Evolutionary conservation across 2,888 invertebrate genomes (phyloP).

Genomic region (Epirrhoe alternata): DNA sequence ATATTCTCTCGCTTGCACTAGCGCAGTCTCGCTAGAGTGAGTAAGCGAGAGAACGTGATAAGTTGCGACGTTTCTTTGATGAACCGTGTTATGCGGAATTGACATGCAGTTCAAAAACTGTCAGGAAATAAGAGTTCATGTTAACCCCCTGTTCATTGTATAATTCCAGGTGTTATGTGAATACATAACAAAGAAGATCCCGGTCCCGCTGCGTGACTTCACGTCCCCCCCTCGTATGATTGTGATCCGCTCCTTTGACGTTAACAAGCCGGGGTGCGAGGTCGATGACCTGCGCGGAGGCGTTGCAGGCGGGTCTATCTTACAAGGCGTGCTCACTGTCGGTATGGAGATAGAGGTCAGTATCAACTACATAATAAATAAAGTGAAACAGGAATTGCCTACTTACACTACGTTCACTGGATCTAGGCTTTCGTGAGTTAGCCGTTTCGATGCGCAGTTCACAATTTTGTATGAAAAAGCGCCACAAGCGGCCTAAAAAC

Average conservation of each 20-base stretch:
- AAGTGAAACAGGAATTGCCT: too few species aligned
- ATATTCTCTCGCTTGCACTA: too few species aligned
- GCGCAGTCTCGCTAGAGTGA: too few species aligned
- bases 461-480: too few species aligned
- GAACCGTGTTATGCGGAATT: background rate
- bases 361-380: background rate
- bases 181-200: slow-evolving; percentile 99
- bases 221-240: slow-evolving; percentile 97
- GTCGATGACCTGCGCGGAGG: slow-evolving; percentile 99
- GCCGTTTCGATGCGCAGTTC: too few species aligned
- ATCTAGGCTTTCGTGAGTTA: too few species aligned
- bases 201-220: slow-evolving; percentile 97
- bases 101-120: too few species aligned
- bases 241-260: slow-evolving; percentile 98
- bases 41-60: too few species aligned
- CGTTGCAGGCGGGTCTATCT: slow-evolving; percentile 99
- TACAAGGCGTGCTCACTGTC: slow-evolving; percentile 97
- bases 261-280: slow-evolving; percentile 99
- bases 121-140: too few species aligned
- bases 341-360: slow-evolving; percentile 99
- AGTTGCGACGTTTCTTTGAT: too few species aligned
- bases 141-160: background rate
- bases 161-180: slow-evolving; percentile 92
- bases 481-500: too few species aligned
- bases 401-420: too few species aligned